A percentile compares a stretch with the other conserved stretches of the same genome.
phyloP scores from a whole-genome alignment of 1,140 invertebrate genomes.

The Paramacrobiotus metropolitanus region DNA sequence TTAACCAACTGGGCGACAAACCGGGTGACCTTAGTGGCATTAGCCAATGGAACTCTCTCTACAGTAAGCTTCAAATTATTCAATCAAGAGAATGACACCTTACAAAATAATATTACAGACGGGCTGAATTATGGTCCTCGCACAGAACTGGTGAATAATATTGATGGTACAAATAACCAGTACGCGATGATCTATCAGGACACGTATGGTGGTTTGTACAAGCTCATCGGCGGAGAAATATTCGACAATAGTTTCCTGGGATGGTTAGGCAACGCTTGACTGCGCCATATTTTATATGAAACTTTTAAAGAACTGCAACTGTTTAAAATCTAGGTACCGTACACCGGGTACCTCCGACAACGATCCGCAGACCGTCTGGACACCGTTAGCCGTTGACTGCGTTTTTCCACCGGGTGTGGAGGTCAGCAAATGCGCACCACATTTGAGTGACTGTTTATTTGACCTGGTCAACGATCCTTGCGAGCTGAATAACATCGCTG shows the following conservation, averaged over 20 bases:
- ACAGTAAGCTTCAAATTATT: too few species aligned
- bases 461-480: slow-evolving; percentile 56
- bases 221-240: background rate
- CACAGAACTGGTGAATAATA: slow-evolving; percentile 10
- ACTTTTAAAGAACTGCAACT: too few species aligned
- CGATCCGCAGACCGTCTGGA: background rate
- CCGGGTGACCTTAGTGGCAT: background rate
- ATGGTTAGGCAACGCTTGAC: too few species aligned
- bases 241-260: background rate
- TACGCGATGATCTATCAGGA: background rate
- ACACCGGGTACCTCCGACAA: background rate
- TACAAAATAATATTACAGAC: too few species aligned
- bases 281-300: too few species aligned
- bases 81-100: too few species aligned
- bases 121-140: slow-evolving; percentile 5
- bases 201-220: background rate
- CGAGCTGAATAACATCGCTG: slow-evolving; percentile 47
- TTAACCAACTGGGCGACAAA: slow-evolving; percentile 3
- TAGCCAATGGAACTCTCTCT: background rate
- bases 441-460: slow-evolving; percentile 40
- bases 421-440: background rate
- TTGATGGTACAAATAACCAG: slow-evolving; percentile 6
- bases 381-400: background rate
- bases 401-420: background rate
- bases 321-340: too few species aligned